These are phyloP conservation scores for Drosophila prostipennis DNA, from an alignment of 2,888 invertebrate genomes.

Conservation along the genomic window DNA sequence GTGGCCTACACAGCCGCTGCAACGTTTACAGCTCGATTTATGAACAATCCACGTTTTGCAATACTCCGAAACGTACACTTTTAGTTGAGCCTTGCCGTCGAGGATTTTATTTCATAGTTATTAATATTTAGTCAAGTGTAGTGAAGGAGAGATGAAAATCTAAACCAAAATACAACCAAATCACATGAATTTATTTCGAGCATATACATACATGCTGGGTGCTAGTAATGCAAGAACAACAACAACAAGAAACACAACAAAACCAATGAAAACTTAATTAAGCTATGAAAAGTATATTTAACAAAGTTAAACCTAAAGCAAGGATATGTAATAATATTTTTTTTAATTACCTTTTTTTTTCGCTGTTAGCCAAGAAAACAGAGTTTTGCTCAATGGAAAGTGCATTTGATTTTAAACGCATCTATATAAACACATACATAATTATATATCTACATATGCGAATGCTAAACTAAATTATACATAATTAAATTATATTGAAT, in stretches of 20 bases:
- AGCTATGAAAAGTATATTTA: slow-evolving; percentile 1
- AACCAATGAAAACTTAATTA: slow-evolving; percentile 16
- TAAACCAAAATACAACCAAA: slow-evolving; percentile 49
- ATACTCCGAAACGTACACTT: not conserved
- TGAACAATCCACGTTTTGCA: not conserved
- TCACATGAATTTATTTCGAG: slow-evolving; percentile 69
- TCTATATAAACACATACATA: slow-evolving; percentile 7
- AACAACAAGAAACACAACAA: slow-evolving; percentile 17
- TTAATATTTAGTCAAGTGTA: slow-evolving; percentile 1
- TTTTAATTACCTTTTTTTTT: slow-evolving; percentile 6
- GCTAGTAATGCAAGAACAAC: slow-evolving; percentile 67
- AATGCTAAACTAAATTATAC: slow-evolving; percentile 39
- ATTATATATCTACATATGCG: slow-evolving; percentile 16
- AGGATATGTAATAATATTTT: slow-evolving; percentile 6
- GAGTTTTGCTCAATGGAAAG: slow-evolving; percentile 52
- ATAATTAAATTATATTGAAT: slow-evolving; percentile 37
- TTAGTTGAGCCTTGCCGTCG: slow-evolving; percentile 15
- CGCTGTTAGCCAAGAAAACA: slow-evolving; percentile 47
- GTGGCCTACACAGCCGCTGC: too few species aligned
- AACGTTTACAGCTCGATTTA: too few species aligned
- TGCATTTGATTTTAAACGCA: slow-evolving; percentile 61
- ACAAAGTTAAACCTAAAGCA: slow-evolving; percentile 10
- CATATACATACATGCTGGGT: slow-evolving; percentile 69
- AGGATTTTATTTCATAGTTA: slow-evolving; percentile 24
- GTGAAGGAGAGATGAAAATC: slow-evolving; percentile 1